A percentile compares a stretch with the other conserved stretches of the same genome.
phyloP scores from a whole-genome alignment of 2,113 vertebrate genomes.

The Empidonax alnorum region DNA sequence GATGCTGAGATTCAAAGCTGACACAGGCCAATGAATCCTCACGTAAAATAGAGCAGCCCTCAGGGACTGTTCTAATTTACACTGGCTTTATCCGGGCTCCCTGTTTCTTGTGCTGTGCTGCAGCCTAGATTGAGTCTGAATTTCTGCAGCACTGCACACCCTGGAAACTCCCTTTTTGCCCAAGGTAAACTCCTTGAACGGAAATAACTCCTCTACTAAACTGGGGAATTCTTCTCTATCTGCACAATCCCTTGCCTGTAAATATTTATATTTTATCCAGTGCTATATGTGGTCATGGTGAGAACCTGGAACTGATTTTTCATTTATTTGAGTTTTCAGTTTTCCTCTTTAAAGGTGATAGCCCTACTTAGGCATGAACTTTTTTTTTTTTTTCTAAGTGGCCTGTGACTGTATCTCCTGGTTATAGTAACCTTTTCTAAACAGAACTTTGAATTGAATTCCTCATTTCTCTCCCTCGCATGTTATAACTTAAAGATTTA shows the following conservation, averaged over 20 bases:
- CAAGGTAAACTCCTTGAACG: not conserved
- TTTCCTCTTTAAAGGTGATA: not conserved
- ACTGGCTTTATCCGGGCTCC: constrained; percentile 17
- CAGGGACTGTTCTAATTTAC: constrained; percentile 48
- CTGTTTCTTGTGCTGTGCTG: not conserved
- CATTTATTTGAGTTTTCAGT: not conserved
- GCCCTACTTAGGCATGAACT: not conserved
- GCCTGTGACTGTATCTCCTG: not conserved
- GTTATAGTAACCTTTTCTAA: not conserved
- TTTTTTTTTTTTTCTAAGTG: not conserved
- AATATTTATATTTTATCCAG: not conserved
- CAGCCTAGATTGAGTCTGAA: constrained; percentile 29
- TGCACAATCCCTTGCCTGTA: not conserved
- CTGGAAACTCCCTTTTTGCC: constrained; percentile 51
- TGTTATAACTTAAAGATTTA: not conserved
- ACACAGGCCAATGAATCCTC: constrained; percentile 31
- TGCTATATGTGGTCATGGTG: not conserved
- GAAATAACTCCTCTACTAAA: not conserved
- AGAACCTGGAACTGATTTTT: not conserved
- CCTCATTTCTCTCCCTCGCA: not conserved
- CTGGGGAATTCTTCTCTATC: not conserved
- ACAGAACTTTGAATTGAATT: not conserved
- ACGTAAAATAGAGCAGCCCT: constrained; percentile 28
- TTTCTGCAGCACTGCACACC: constrained; percentile 39
- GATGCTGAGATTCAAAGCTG: constrained; percentile 2